Base-by-base conservation (phyloP, 2,888 invertebrate species). In the Phlogophora meticulosa region DNA sequence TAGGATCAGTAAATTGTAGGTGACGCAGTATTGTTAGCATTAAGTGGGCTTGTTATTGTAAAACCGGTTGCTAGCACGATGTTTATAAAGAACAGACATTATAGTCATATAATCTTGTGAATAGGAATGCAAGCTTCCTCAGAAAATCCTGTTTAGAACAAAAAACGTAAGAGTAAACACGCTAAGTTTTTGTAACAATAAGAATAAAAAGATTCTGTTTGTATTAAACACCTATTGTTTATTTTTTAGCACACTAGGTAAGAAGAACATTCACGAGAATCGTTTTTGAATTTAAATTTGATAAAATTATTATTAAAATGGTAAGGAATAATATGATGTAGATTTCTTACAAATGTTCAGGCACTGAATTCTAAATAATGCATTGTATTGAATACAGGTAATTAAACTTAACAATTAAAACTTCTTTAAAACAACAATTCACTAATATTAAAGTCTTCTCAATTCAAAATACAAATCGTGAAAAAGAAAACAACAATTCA, bases 31-130 rank as follows among this genome's bases (percentile, higher is more conserved):
- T 51, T 40, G 10, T 71, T 69, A n/a, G 20, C 0, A 7, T 3
- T 42, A 61, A n/a, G 13, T 11, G 15, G 10, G 9, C 4, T 59
- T 62, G 52, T 58, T 28, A 28, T 46, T n/a, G 38, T 49, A 5
- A 55, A 66, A 78, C 74, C 43, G 24, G 70, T 74, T 78, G 9
- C 13, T 17, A 0, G 1, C 13, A 43, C 1, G 40, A 20, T 36
- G 22, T 9, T 13, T 17, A 13, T 34, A 42, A 24, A 43, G 24
- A 49, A 7, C 7, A 28, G 28, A 43, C 38, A 32, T 36, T 46
- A 48, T 20, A 36, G 13, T 10, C 9, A 48, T 65, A 46, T 13
- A 59, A 32, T 22, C 24, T 11, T 43, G 4, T 48, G n/a, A 10
- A 10, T 7, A 51, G 10, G 4, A 43, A 48, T 65, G 52, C 15